phyloP scores from a whole-genome alignment of 2,113 vertebrate species.

The Centrocercus urophasianus region DNA sequence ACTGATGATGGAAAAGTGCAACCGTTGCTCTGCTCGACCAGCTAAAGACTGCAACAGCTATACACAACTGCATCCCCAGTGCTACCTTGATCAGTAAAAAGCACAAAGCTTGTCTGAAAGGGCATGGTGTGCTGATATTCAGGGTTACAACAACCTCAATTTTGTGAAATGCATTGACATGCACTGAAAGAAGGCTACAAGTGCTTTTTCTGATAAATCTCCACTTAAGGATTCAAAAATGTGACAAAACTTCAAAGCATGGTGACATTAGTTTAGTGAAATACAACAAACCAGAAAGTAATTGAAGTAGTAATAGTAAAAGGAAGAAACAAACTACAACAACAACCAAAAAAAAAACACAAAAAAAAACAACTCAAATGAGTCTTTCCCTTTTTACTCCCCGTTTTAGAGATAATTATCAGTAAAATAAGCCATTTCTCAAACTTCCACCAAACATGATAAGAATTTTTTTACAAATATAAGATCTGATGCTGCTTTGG shows the following conservation, averaged over 20 bases:
- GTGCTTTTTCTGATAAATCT: not conserved
- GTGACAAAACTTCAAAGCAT: not conserved
- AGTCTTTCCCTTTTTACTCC: not conserved
- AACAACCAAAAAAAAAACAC: not conserved
- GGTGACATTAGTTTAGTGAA: not conserved
- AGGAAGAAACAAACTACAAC: not conserved
- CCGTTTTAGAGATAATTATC: not conserved
- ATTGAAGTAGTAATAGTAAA: not conserved
- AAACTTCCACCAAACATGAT: fast-evolving
- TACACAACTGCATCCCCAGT: not conserved
- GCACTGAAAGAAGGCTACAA: not conserved
- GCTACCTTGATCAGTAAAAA: not conserved
- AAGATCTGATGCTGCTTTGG: not conserved
- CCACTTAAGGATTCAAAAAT: not conserved
- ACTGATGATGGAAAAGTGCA: not conserved
- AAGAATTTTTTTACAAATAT: not conserved
- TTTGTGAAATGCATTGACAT: not conserved
- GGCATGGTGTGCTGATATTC: not conserved
- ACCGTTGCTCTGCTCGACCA: not conserved
- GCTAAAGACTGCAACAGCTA: not conserved
- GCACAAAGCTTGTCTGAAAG: not conserved
- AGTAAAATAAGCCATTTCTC: not conserved
- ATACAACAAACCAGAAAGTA: not conserved
- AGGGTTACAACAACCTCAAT: not conserved
- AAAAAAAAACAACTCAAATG: not conserved